Conservation (phyloP, 2,888 invertebrate genomes). For the Adineta ricciae region DNA sequence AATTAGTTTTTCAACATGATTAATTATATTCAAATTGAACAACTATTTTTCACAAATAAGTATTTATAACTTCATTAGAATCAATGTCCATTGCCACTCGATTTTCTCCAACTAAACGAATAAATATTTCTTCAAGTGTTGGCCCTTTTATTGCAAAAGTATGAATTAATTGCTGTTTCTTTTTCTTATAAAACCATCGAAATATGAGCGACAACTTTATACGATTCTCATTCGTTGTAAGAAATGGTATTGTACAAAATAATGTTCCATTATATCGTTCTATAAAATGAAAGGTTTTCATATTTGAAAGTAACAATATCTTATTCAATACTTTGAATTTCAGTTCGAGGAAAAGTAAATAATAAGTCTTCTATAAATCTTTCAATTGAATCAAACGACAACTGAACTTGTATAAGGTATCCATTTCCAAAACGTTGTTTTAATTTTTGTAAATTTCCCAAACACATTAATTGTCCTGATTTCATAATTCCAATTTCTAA, state of each 20-base stretch:
- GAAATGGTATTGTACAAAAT: not conserved
- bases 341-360: not conserved
- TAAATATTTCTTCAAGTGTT: not conserved
- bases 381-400: not conserved
- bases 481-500: constrained; percentile 2
- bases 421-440: not conserved
- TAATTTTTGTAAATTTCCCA: not conserved
- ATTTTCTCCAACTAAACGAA: not conserved
- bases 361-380: not conserved
- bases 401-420: not conserved
- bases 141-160: not conserved
- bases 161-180: not conserved
- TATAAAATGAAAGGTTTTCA: not conserved
- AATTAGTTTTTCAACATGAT: no score
- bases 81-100: no score
- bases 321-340: not conserved
- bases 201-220: not conserved
- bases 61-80: not conserved
- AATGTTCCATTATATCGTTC: not conserved
- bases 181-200: not conserved
- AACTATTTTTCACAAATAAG: no score
- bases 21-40: no score
- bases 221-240: not conserved
- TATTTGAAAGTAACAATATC: not conserved
- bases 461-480: not conserved